Percentiles rank a stretch among this genome's conserved stretches.
Conservation (phyloP, 2,113 vertebrate genomes). For the Aplodontia rufa region DNA sequence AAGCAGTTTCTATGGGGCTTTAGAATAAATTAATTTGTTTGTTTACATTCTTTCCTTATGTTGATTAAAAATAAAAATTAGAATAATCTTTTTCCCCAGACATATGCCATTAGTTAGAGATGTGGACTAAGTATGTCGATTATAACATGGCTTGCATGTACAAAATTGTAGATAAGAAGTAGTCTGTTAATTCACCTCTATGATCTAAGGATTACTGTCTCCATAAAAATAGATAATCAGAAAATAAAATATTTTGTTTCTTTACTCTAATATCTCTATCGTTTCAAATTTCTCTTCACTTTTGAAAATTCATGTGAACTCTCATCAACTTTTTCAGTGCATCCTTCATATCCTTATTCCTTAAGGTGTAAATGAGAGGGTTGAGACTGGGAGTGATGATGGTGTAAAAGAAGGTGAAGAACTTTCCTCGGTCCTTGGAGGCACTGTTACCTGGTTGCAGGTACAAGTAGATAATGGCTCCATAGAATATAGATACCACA, state of each 20-base stretch:
- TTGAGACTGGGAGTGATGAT: too few relatives aligned
- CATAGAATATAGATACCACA: constrained; percentile 51
- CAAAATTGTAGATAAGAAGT: not conserved
- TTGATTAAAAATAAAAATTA: not conserved
- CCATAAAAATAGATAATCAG: not conserved
- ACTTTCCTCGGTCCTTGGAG: constrained; percentile 45
- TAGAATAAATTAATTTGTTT: not conserved
- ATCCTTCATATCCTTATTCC: not conserved
- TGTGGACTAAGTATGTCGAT: not conserved
- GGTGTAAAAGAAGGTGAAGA: not conserved
- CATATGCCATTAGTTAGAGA: not conserved
- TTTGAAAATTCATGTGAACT: not conserved
- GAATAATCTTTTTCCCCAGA: not conserved
- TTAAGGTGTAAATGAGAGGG: too few relatives aligned
- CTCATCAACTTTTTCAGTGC: constrained; percentile 39
- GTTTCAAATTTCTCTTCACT: not conserved
- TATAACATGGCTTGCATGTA: not conserved
- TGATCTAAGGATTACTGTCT: not conserved
- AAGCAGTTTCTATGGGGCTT: not conserved
- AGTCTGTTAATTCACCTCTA: not conserved
- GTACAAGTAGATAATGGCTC: constrained; percentile 56
- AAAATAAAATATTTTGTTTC: not conserved
- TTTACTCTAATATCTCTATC: not conserved
- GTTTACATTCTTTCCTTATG: not conserved
- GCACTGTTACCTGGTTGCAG: constrained; percentile 48